Base-by-base conservation (phyloP, 2,113 vertebrate genomes). In the Odontesthes bonariensis region DNA sequence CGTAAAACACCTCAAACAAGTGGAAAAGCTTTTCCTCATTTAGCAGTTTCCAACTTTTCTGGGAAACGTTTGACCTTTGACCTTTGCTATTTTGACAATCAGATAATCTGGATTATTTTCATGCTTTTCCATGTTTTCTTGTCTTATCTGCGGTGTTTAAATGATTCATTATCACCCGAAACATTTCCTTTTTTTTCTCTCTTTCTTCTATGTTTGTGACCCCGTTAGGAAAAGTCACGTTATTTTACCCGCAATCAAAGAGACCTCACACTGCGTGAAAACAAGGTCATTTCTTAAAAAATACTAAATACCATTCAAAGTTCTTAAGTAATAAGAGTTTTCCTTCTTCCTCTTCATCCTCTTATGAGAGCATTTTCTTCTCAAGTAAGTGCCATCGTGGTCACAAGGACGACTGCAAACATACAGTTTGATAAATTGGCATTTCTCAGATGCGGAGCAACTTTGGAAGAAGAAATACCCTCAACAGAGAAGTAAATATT, bases 341-440 rank as follows among this genome's bases (percentile, higher is more conserved):
- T 57, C 51, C 59, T 17, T 71, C 88, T 88, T 86, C 88, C 87
- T 86, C 88, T 75, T 52, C 86, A 79, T 92, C 86, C 86, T 85
- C 86, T 86, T 46, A 7, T 54, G 81, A 80, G 81, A 87, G 73
- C 75, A 69, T 82, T 86, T 81, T 73, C 73, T 77, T 69, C 68
- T 83, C 67, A 56, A 56, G 38, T 42, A 60, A 91, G 90, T 83
- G 84, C 81, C 12, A 35, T 17, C 49, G 67, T 67, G 82, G 83
- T 79, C 86, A 66, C 91, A 91, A 90, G 83, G 85, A 79, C 85
- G 17, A 77, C 75, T 83, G 82, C 88, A 91, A 86, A 86, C 71
- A 82, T 79, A 64, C 49, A 40, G 59, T 79, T 77, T 38, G 65
- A 83, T 72, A 33, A n/a, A 17, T 35, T 35, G 60, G 22, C 60